phyloP scores from a whole-genome alignment of 2,113 vertebrate genomes.

The Phyllopteryx taeniolatus region DNA sequence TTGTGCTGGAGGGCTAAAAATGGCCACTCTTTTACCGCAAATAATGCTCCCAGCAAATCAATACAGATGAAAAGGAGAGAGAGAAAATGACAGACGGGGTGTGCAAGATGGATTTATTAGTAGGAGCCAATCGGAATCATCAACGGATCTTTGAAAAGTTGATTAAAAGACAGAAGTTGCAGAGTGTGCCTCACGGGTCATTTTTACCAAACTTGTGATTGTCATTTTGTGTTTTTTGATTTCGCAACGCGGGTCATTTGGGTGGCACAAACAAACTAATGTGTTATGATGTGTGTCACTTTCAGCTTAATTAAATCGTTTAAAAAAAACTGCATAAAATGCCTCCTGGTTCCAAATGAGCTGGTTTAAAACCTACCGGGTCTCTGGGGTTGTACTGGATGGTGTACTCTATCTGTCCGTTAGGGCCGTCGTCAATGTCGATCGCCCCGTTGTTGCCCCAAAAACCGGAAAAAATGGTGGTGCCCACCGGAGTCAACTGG shows the following conservation, averaged over 20 bases:
- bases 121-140: background rate
- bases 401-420: slow-evolving; percentile 95
- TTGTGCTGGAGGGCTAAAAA: slow-evolving; percentile 1
- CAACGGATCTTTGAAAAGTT: background rate
- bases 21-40: background rate
- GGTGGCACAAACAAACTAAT: background rate
- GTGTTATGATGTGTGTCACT: background rate
- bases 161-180: background rate
- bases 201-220: background rate
- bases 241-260: background rate
- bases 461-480: slow-evolving; percentile 94
- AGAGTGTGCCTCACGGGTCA: background rate
- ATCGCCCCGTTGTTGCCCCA: slow-evolving; percentile 86
- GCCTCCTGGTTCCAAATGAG: too few relatives aligned
- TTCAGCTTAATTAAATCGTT: background rate
- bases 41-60: background rate
- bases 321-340: background rate
- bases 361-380: slow-evolving; percentile 71
- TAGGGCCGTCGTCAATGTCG: slow-evolving; percentile 96
- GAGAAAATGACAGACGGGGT: background rate
- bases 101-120: background rate
- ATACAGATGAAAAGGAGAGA: background rate
- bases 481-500: slow-evolving; percentile 93
- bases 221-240: background rate
- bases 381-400: slow-evolving; percentile 90